A percentile compares a stretch with the other conserved stretches of the same genome.
Conservation (phyloP, 1,140 invertebrate species). For the Phenacoccus solenopsis region DNA sequence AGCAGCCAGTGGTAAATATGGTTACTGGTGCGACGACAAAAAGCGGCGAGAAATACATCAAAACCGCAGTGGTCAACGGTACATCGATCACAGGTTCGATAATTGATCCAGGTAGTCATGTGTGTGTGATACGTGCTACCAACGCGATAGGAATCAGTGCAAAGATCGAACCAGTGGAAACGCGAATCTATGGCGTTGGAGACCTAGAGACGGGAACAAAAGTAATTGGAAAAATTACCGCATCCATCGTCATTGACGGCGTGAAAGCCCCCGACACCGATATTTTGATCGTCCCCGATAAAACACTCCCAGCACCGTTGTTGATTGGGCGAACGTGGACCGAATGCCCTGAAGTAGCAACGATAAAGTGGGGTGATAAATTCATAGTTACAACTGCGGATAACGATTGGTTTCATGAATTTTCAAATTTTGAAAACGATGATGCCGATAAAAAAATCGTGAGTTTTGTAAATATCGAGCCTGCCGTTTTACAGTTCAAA, state of each 20-base stretch:
- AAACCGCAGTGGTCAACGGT: neutral
- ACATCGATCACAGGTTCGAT: neutral
- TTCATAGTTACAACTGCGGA: neutral
- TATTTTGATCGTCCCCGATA: neutral
- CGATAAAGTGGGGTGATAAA: neutral
- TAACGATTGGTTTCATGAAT: neutral
- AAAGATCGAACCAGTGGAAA: neutral
- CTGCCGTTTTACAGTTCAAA: neutral
- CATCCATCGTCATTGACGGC: neutral
- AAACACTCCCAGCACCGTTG: neutral
- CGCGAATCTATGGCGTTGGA: neutral
- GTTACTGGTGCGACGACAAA: neutral
- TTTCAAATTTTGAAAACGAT: neutral
- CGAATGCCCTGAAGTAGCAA: neutral
- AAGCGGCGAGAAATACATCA: neutral
- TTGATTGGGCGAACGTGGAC: neutral
- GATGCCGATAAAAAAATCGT: neutral
- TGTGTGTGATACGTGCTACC: neutral
- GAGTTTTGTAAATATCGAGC: neutral
- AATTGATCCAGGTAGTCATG: neutral
- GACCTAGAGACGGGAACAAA: neutral
- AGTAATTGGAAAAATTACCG: neutral
- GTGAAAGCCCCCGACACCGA: neutral
- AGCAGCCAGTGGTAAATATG: too few relatives aligned
- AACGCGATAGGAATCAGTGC: neutral